Evolutionary conservation across 2,113 vertebrate species (phyloP), one percentile per base, ranked within the genome.

Genomic region (Poecile atricapillus): DNA sequence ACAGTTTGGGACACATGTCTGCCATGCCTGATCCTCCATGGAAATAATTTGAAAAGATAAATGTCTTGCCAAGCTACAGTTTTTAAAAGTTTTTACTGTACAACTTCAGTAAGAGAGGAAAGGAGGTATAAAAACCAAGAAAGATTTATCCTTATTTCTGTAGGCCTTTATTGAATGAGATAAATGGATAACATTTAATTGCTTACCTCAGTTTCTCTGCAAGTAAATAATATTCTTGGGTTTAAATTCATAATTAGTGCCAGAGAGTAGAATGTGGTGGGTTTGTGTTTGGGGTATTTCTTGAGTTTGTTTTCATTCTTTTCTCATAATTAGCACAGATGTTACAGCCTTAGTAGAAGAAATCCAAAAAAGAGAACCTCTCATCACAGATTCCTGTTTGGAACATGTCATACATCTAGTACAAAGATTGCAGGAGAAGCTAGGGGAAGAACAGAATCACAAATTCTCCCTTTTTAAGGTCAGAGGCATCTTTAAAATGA

Each of bases 381-480:
- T 99, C 37, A 98, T 99, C 96, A 99, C 99, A 27, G 97, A 97
- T 43, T 98, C 98, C 2, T 95, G 97, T 24, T 94, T 96, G 33
- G 98, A 99, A 21, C 98, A 99, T 15, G 93, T 99, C 23, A 97
- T 98, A 94, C 94, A 98, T 27, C 96, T 99, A 88, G 96, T 99
- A n/a, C 87, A 92, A 83, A 97, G 98, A 71, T 93, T 99, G 47
- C 99, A 99, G 96, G 97, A 99, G 75, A 99, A 99, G 77, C 98
- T 99, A 7, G 76, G 67, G 15, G 98, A 99, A 92, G 95, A 98
- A 93, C 97, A 98, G 53, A 96, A 98, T 69, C 98, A 98, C 94
- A 98, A 94, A 30, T 99, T 99, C 95, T 97, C 98, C 99, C 98
- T 99, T 85, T 99, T 98, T 92, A 99, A 99, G 99, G 99, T 99